Conservation (phyloP, 2,888 invertebrate genomes). For the Ceratothoa steindachneri region DNA sequence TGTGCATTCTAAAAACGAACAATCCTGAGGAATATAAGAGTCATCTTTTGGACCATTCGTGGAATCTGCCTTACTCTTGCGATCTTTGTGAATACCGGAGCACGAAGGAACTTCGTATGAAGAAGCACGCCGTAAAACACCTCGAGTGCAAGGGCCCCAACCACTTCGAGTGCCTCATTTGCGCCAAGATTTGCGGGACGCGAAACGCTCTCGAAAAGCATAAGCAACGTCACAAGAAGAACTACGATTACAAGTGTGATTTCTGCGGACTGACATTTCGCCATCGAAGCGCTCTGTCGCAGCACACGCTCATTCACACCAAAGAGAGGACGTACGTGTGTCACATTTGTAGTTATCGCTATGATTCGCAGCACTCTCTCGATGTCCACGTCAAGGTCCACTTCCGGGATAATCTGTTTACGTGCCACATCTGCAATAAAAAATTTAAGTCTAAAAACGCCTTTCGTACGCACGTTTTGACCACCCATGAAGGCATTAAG, state of each 20-base stretch:
- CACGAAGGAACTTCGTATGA: constrained; percentile 1
- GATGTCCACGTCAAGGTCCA: not conserved
- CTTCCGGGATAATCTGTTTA: not conserved
- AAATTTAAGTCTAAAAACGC: constrained; percentile 5
- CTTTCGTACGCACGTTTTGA: not conserved
- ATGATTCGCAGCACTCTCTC: constrained; percentile 3
- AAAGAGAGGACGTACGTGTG: not conserved
- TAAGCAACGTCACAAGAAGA: not conserved
- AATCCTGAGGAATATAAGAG: not conserved
- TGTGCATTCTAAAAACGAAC: not conserved
- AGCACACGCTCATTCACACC: not conserved
- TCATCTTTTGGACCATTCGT: not conserved
- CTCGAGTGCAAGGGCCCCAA: not conserved
- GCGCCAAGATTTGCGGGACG: not conserved
- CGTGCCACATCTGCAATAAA: not conserved
- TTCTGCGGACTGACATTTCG: not conserved
- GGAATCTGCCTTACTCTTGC: not conserved
- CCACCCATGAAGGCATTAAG: not conserved
- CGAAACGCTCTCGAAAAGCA: not conserved
- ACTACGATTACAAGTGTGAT: not conserved
- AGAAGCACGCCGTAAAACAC: not conserved
- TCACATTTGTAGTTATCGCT: not conserved
- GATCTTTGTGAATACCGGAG: not conserved
- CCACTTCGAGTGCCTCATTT: not conserved
- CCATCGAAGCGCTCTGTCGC: constrained; percentile 2